phyloP scores from a whole-genome alignment of 2,888 invertebrate species.

The Sepiola atlantica region DNA sequence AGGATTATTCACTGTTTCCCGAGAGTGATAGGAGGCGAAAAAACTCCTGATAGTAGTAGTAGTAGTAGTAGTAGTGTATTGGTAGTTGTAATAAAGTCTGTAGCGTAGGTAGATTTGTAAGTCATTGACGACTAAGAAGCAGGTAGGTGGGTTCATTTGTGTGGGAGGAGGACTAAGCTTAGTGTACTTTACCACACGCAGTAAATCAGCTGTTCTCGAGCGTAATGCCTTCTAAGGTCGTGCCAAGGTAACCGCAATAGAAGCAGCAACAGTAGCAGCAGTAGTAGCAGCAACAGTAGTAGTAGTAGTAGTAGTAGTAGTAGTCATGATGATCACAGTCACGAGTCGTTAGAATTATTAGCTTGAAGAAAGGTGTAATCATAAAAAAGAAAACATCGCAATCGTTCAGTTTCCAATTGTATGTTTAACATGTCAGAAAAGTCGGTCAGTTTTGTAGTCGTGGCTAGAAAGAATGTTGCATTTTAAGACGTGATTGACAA shows the following conservation, averaged over 20 bases:
- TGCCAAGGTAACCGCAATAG: not conserved
- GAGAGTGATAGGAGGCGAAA: too few relatives aligned
- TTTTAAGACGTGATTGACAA: too few relatives aligned
- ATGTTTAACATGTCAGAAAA: too few relatives aligned
- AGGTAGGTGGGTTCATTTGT: not conserved
- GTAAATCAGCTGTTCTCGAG: not conserved
- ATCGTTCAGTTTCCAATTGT: too few relatives aligned
- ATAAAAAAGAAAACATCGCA: too few relatives aligned
- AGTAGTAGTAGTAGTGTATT: not conserved
- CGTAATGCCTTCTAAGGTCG: conserved; percentile 14
- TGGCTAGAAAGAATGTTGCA: too few relatives aligned
- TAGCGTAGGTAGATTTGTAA: not conserved
- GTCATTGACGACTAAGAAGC: not conserved
- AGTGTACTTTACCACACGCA: not conserved
- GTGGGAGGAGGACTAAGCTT: not conserved
- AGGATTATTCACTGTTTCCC: too few relatives aligned
- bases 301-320: not conserved
- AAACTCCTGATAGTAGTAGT: not conserved
- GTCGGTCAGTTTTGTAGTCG: too few relatives aligned
- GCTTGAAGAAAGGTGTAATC: not conserved
- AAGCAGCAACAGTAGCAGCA: not conserved
- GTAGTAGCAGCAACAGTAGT: not conserved
- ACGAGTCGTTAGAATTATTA: not conserved
- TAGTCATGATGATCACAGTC: not conserved
- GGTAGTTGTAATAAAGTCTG: too few relatives aligned